Evolutionary conservation across 2,797 vertebrate species (phyloP).

Genomic region (Cyclopterus lumpus): DNA sequence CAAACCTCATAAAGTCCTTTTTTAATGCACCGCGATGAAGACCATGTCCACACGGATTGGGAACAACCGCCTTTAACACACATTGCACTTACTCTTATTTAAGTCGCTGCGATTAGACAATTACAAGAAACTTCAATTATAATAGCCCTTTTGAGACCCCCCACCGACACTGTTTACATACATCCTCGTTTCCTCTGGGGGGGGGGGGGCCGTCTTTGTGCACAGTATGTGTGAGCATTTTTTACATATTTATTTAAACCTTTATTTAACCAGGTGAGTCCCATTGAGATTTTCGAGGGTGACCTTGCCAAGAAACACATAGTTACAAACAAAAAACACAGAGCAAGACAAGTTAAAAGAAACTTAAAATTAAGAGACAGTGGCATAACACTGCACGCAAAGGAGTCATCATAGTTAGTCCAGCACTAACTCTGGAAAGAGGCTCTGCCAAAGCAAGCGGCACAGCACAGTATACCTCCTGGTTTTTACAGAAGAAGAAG

Average conservation of each 20-base stretch:
- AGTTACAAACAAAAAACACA: too few relatives aligned
- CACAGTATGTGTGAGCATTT: neutral
- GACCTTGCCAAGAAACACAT: too few relatives aligned
- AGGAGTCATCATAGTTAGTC: neutral
- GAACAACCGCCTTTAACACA: neutral
- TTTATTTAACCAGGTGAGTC: too few relatives aligned
- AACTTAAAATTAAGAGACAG: too few relatives aligned
- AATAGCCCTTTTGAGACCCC: constrained; percentile 9
- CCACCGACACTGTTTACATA: constrained; percentile 28
- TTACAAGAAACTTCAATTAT: constrained; percentile 4
- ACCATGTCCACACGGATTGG: neutral
- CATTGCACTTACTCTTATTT: neutral
- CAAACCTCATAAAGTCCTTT: neutral
- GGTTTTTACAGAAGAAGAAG: neutral
- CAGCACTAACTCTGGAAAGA: neutral
- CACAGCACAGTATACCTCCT: neutral
- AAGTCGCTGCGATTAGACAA: constrained; percentile 16
- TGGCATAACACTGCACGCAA: too few relatives aligned
- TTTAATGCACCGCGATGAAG: neutral
- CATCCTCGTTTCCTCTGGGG: constrained; percentile 17
- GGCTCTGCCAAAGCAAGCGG: neutral
- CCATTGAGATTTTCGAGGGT: too few relatives aligned
- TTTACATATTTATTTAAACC: too few relatives aligned
- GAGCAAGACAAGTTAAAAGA: too few relatives aligned
- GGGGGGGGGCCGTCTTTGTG: constrained; percentile 4